Evolutionary conservation across 2,888 invertebrate genomes (phyloP).

Genomic region (Callimorpha dominula): DNA sequence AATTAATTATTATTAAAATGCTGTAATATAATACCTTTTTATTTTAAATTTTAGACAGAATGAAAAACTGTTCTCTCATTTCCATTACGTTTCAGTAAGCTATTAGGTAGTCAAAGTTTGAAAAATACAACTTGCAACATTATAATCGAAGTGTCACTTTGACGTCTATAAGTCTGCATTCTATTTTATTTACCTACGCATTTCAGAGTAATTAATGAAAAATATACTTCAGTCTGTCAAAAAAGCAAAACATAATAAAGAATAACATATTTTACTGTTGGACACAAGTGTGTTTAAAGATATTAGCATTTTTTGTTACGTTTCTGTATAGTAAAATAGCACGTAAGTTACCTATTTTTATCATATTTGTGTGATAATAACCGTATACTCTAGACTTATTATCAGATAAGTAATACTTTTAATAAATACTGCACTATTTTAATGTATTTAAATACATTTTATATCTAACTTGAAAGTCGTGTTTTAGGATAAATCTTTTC

Average conservation of each 20-base stretch:
- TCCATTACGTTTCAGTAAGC: too few species aligned
- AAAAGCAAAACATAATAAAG: constrained; percentile 22
- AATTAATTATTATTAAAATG: background rate
- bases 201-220: constrained; percentile 51
- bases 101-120: too few species aligned
- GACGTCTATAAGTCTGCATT: constrained; percentile 54
- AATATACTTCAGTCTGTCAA: constrained; percentile 33
- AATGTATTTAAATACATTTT: constrained; percentile 10
- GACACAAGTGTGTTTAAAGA: constrained; percentile 33
- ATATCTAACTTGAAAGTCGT: constrained; percentile 14
- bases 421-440: constrained; percentile 28
- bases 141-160: constrained; percentile 48
- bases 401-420: constrained; percentile 33
- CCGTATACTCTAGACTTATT: constrained; percentile 32
- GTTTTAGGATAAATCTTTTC: constrained; percentile 18
- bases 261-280: constrained; percentile 23
- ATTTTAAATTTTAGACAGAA: too few species aligned
- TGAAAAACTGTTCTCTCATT: too few species aligned
- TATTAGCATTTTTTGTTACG: constrained; percentile 27
- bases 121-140: constrained; percentile 27
- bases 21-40: background rate
- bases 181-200: constrained; percentile 65
- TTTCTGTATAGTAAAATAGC: constrained; percentile 22
- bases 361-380: constrained; percentile 42
- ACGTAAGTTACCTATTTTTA: constrained; percentile 30